Conservation (phyloP, 2,797 vertebrate species). For the Micropoecilia bifurca region DNA sequence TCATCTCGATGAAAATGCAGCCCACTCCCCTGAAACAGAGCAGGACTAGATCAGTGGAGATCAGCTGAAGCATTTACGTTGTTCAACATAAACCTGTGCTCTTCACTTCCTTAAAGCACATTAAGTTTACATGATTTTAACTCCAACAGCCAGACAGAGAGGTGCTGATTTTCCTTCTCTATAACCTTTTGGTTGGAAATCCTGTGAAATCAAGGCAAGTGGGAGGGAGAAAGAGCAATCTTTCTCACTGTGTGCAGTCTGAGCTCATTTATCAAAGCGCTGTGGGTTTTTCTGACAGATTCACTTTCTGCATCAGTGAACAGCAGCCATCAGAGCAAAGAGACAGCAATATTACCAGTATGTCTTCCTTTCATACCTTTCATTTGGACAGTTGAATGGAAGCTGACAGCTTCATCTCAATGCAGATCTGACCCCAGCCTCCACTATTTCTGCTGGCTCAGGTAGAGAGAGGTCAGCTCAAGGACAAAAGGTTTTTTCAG, state of each 20-base stretch:
- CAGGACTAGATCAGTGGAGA: neutral
- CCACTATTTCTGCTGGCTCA: constrained; percentile 8
- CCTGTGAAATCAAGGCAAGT: constrained; percentile 11
- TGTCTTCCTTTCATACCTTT: constrained; percentile 25
- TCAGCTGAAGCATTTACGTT: neutral
- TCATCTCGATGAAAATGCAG: constrained; percentile 98
- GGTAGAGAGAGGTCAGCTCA: constrained; percentile 14
- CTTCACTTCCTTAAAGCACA: neutral
- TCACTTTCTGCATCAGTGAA: constrained; percentile 54
- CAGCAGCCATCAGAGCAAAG: constrained; percentile 15
- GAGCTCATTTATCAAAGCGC: constrained; percentile 57
- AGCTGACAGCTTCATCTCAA: constrained; percentile 36
- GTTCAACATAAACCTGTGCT: neutral
- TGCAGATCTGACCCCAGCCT: constrained; percentile 25
- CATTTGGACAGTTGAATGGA: constrained; percentile 17
- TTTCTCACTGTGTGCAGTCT: constrained; percentile 31
- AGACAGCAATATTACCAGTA: constrained; percentile 13
- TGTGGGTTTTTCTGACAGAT: constrained; percentile 52
- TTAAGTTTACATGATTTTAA: neutral
- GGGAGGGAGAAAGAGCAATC: neutral
- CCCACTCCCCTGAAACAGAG: constrained; percentile 89
- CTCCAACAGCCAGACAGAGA: constrained; percentile 4
- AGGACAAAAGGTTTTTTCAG: neutral
- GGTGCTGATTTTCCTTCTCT: neutral
- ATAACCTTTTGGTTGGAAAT: constrained; percentile 13